Base-by-base conservation (phyloP, 1,140 invertebrate species). In the Drosophila mauritiana region DNA sequence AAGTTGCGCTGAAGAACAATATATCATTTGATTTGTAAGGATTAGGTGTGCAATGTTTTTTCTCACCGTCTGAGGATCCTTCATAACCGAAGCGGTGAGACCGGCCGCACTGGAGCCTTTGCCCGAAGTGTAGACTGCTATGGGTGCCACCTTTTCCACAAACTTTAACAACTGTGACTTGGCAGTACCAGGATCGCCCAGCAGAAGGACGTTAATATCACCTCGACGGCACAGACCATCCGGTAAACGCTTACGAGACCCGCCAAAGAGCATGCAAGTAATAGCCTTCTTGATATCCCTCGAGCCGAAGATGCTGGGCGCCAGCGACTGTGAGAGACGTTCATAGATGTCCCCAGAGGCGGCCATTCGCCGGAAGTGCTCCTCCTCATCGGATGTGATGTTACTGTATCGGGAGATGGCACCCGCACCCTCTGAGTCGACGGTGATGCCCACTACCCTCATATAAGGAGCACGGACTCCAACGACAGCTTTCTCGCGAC, bases 71-170 rank as follows among this genome's bases (percentile, higher is more conserved):
- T 94, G 93, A 10, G 98, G 98, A 94, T 99, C 99, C 85, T 98
- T 94, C 67, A 96, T 97, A 25, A 99, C 98, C 0, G 99, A 99
- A 3, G 99, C 99, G 48, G 99, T 99, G 10, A 99, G 94, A 94
- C 99, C 99, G 78, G 99, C 99, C 54, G 99, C 99, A 89, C 98
- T 99, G 63, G 98, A 99, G 0, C 99, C 99, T 94, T 99, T 99
- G 2, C 99, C 99, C 0, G 98, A 99, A 0, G 99, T 99, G 89
- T 99, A 99, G 5, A 99, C 96, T 12, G 96, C 98, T 86, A 99
- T 97, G 0, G 99, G 99, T 0, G 99, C 95, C 7, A 98, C 98
- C 90, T 96, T 96, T 92, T 99, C 98, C 2, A 99, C 98, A 93
- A 99, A 99, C 93, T 99, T 99, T 0, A 99, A 93, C 34, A 99